Evolutionary conservation across 2,888 invertebrate genomes (phyloP).

Genomic region (Phyllotreta striolata): DNA sequence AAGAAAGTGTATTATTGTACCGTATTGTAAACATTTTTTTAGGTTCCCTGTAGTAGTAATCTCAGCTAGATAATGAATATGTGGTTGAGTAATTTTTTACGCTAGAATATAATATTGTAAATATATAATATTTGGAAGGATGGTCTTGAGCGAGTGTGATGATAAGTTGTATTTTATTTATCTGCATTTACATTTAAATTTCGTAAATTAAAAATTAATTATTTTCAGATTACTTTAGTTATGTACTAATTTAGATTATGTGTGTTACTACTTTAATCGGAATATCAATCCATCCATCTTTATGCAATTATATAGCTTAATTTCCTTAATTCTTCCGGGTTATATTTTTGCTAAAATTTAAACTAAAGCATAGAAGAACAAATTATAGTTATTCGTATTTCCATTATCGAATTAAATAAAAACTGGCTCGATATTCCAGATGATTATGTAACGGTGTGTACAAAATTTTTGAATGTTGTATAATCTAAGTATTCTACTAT

Average conservation of each 20-base stretch:
- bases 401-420: too few relatives aligned
- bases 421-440: too few relatives aligned
- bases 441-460: conserved; percentile 34
- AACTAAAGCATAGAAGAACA: too few relatives aligned
- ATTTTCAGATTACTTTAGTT: conserved; percentile 37
- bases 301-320: too few relatives aligned
- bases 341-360: too few relatives aligned
- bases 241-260: conserved; percentile 44
- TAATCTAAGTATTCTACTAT: conserved; percentile 44
- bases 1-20: background rate
- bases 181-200: conserved; percentile 39
- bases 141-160: conserved; percentile 40
- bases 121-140: conserved; percentile 39
- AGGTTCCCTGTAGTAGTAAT: conserved; percentile 32
- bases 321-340: too few relatives aligned
- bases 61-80: conserved; percentile 34
- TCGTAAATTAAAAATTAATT: conserved; percentile 26
- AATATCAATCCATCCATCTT: too few relatives aligned
- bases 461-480: conserved; percentile 40
- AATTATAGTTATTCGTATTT: too few relatives aligned
- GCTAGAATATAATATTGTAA: conserved; percentile 45
- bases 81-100: conserved; percentile 41
- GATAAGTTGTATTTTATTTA: conserved; percentile 38
- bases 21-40: conserved; percentile 15
- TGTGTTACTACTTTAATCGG: conserved; percentile 18